Base-by-base conservation (phyloP, 2,113 vertebrate genomes). In the Machaerirhynchus nigripectus region DNA sequence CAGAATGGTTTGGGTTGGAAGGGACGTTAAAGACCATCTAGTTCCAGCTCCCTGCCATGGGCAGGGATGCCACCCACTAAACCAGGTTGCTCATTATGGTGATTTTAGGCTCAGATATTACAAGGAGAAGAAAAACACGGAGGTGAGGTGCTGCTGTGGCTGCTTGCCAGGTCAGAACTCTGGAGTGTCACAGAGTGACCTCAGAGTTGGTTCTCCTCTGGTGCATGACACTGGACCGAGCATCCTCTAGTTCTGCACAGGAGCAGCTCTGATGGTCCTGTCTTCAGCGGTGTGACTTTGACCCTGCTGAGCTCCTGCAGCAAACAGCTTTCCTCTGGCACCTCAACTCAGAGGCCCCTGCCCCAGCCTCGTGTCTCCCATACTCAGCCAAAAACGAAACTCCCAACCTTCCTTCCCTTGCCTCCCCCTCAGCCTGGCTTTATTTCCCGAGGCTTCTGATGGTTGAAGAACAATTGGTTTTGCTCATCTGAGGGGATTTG, bases 211-310 rank as follows among this genome's bases (percentile, higher is more conserved):
- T 50, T 70, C 52, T 55, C 26, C n/a, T 35, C 44, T 39, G 60
- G 30, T 40, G 16, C 57, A 46, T 31, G 42, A 1, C 37, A 3
- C 16, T 0, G 1, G n/a, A 10, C 6, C 0, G 17, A 84, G 35
- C 69, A 89, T 40, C 86, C 63, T 89, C 35, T 8, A 1, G 7
- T 24, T 70, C 59, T 93, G 70, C 63, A 31, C 59, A n/a, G 52
- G 7, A 50, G 55, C 68, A 81, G 82, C n/a, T 84, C 79, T 33
- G 46, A 20, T 53, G 50, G 3, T 30, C 53, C 52, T 68, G 39
- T 55, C 39, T 9, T 20, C 64, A 33, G n/a, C 7, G 52, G 10
- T 33, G 78, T 15, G 35, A 14, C 47, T 53, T 5, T 2, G 64
- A 64, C 20, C 37, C 55, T 39, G 37, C 49, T 11, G 55, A 80